These are phyloP conservation scores for Arrhamphus sclerolepis DNA, from an alignment of 2,797 vertebrate genomes.

Conservation along the genomic window DNA sequence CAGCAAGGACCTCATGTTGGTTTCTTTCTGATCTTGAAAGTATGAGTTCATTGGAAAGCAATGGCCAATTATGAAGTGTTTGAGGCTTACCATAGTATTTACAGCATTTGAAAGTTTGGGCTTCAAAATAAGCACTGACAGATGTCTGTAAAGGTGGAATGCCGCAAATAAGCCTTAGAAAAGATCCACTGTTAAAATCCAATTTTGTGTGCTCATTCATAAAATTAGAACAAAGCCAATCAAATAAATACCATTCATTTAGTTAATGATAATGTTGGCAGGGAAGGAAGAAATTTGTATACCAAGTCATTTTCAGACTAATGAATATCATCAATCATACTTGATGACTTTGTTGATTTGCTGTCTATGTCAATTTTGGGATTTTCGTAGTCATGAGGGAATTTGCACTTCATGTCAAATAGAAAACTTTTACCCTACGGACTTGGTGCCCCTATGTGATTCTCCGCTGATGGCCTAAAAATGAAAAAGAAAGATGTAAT, in stretches of 20 bases:
- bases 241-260: slow-evolving; percentile 43
- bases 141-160: slow-evolving; percentile 45
- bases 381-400: slow-evolving; percentile 56
- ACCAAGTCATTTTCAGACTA: slow-evolving; percentile 63
- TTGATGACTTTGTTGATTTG: slow-evolving; percentile 48
- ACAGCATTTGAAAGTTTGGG: slow-evolving; percentile 35
- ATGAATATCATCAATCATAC: slow-evolving; percentile 42
- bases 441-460: slow-evolving; percentile 45
- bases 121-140: slow-evolving; percentile 39
- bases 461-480: slow-evolving; percentile 53
- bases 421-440: slow-evolving; percentile 49
- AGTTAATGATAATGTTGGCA: slow-evolving; percentile 27
- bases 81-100: slow-evolving; percentile 39
- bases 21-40: slow-evolving; percentile 36
- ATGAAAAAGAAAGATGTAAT: slow-evolving; percentile 27
- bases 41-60: slow-evolving; percentile 43
- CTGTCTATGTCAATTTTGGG: slow-evolving; percentile 45
- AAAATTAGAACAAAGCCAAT: slow-evolving; percentile 50
- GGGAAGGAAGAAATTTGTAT: slow-evolving; percentile 28
- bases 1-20: slow-evolving; percentile 33
- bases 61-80: slow-evolving; percentile 45
- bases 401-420: slow-evolving; percentile 59
- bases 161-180: slow-evolving; percentile 41
- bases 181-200: slow-evolving; percentile 38
- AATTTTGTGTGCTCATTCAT: slow-evolving; percentile 42